Evolutionary conservation across 2,113 vertebrate species (phyloP), one percentile per base, ranked within the genome.

Genomic region (Chionodraco myersi): DNA sequence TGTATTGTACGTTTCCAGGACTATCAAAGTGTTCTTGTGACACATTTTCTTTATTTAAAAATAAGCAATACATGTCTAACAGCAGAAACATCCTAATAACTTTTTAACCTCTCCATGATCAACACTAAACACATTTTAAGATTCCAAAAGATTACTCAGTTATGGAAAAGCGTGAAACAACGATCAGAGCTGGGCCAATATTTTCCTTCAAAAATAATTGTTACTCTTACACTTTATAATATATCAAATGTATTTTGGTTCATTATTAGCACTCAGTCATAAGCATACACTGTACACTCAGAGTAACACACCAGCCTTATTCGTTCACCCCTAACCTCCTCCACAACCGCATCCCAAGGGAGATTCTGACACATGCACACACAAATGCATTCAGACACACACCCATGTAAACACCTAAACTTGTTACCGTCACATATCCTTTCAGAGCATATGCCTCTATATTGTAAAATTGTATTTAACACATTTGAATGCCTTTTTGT

Each of bases 311-410:
- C n/a, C 30, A 52, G 34, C 45, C 45, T 66, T 74, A 64, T 83
- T 80, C 36, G 34, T 84, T 91, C 56, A 79, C 79, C 82, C 75
- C 56, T 84, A 60, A 83, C 83, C 79, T 82, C 78, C 81, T 87
- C 79, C 75, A 71, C 71, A 83, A 52, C 49, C 36, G 47, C 34
- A 75, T 91, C 82, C 81, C 83, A 67, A 59, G 73, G 77, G 79
- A 85, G 75, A 65, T 70, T 63, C 61, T 72, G 69, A 68, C 18
- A 36, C 73, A 75, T 57, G 30, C 53, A 72, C 51, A 67, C 47
- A 45, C 51, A 81, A 52, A 75, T 47, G 34, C 49, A 56, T 36
- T 41, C 73, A 58, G 36, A 64, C 63, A 62, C 26, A 47, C 58
- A n/a, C 53, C 54, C 26, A 9, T 62, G 34, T 72, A 77, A 76